Conservation (phyloP, 1,140 invertebrate species). For the Cotesia vestalis region DNA sequence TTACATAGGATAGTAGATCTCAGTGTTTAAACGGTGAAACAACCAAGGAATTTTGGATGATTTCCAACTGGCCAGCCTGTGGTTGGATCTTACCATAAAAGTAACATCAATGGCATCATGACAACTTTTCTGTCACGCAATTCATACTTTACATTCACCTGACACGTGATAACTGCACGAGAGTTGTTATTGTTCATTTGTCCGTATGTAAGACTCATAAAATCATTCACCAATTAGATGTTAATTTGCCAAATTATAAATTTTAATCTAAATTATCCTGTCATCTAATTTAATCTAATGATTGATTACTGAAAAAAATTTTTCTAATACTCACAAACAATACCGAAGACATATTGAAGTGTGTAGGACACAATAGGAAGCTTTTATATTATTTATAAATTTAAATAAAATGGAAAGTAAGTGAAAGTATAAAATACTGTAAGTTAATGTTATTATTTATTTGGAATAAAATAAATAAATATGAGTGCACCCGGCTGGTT, state of each 20-base stretch:
- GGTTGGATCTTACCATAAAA: constrained; percentile 56
- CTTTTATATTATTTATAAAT: constrained; percentile 34
- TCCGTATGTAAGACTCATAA: no score
- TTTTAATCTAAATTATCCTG: no score
- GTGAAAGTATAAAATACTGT: constrained; percentile 26
- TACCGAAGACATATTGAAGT: constrained; percentile 53
- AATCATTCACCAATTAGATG: no score
- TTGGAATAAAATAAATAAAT: constrained; percentile 20
- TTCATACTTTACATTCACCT: constrained; percentile 37
- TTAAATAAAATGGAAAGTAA: constrained; percentile 36
- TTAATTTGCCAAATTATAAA: no score
- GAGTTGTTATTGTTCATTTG: constrained; percentile 27
- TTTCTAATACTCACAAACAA: constrained; percentile 50
- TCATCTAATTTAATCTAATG: no score
- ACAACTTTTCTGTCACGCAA: constrained; percentile 46
- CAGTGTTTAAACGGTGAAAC: constrained; percentile 25
- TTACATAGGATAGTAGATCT: constrained; percentile 23
- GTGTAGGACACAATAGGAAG: no score
- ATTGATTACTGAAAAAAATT: background rate
- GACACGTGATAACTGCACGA: constrained; percentile 39
- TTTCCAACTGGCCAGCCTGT: constrained; percentile 48
- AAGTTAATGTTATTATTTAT: background rate
- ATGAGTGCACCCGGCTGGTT: background rate
- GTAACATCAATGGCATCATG: constrained; percentile 54
- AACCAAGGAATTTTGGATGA: constrained; percentile 54